Conservation (phyloP, 2,888 invertebrate species). For the Lasiommata megera region DNA sequence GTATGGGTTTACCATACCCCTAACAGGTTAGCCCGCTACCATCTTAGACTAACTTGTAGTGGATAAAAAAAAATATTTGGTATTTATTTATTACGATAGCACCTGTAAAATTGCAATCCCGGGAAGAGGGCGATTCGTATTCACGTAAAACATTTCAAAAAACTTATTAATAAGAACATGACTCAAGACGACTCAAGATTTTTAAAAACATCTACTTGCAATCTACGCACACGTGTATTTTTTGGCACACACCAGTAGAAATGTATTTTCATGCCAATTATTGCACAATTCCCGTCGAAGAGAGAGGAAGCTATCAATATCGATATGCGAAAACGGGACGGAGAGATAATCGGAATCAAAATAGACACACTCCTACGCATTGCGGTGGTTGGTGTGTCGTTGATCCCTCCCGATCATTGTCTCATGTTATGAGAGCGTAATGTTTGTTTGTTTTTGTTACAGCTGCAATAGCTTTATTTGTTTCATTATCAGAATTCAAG, state of each 20-base stretch:
- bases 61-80: too few relatives aligned
- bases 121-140: too few relatives aligned
- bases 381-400: conserved; percentile 57
- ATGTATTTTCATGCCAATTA: conserved; percentile 69
- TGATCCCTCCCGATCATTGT: conserved; percentile 65
- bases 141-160: too few relatives aligned
- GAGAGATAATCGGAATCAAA: conserved; percentile 60
- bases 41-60: too few relatives aligned
- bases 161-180: neutral
- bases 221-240: conserved; percentile 58
- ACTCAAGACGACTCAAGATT: too few relatives aligned
- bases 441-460: conserved; percentile 52
- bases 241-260: conserved; percentile 57
- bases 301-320: conserved; percentile 42
- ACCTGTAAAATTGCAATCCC: too few relatives aligned
- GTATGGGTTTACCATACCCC: too few relatives aligned
- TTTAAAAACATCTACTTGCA: conserved; percentile 1
- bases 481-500: too few relatives aligned
- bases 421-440: conserved; percentile 51
- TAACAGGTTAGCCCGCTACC: too few relatives aligned
- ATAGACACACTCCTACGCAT: conserved; percentile 76
- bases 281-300: conserved; percentile 59
- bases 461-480: conserved; percentile 17
- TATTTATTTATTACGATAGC: too few relatives aligned
- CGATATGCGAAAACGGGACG: conserved; percentile 36